A percentile compares a stretch with the other conserved stretches of the same genome.
These are phyloP conservation scores for Mythimna lalbum DNA, from an alignment of 2,888 invertebrate species.

Conservation along the genomic window DNA sequence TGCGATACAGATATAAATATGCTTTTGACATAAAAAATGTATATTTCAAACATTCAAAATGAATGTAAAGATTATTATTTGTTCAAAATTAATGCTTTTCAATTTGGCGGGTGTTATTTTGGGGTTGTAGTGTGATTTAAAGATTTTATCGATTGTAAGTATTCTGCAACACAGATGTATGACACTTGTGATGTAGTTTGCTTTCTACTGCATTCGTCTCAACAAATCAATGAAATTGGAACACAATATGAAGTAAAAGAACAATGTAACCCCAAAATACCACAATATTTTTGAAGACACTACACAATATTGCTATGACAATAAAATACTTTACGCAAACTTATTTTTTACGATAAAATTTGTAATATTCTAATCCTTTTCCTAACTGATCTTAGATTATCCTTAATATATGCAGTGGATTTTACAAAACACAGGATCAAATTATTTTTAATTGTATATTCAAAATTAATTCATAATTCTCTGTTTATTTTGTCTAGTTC, in stretches of 20 bases:
- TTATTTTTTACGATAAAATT: conserved; percentile 52
- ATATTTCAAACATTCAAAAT: conserved; percentile 39
- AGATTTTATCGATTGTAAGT: no score
- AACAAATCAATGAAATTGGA: not conserved
- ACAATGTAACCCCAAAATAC: conserved; percentile 31
- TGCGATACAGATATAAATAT: conserved; percentile 44
- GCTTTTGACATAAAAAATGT: conserved; percentile 46
- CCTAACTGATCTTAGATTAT: conserved; percentile 57
- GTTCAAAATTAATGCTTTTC: conserved; percentile 32
- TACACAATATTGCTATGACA: conserved; percentile 65
- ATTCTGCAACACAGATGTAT: not conserved
- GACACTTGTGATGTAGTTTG: not conserved
- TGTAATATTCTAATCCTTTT: conserved; percentile 56
- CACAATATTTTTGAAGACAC: conserved; percentile 43
- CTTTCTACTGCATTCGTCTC: not conserved
- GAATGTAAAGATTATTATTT: conserved; percentile 30
- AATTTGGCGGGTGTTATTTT: conserved; percentile 34
- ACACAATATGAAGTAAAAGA: no score
- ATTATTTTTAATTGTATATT: not conserved
- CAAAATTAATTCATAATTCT: not conserved
- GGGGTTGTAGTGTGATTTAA: conserved; percentile 19
- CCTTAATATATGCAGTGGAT: conserved; percentile 46
- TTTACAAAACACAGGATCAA: conserved; percentile 49
- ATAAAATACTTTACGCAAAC: conserved; percentile 54
- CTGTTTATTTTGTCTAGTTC: not conserved